Evolutionary conservation across 2,888 invertebrate species (phyloP), one percentile per base, ranked within the genome.

Genomic region (Acrobasis consociella): DNA sequence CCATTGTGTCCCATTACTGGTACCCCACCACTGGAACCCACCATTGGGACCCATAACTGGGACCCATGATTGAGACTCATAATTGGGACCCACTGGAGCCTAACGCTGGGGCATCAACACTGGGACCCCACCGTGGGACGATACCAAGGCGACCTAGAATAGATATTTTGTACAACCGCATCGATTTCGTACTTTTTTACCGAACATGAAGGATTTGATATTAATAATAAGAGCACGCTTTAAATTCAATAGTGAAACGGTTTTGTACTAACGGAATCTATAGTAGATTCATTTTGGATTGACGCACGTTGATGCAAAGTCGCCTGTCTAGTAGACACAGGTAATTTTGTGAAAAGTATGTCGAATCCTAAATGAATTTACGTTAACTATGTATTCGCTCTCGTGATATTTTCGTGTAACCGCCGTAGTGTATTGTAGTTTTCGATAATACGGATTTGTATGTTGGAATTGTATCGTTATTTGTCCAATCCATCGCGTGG

Each of bases 151-250:
- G 22, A n/a, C 22, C 55, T 55, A 39, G n/a, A 38, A 16, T 38
- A 76, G 65, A 78, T 72, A 74, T 87, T 89, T 90, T 90, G 81
- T 90, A 90, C 86, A 83, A 85, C 77, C 78, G 79, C 85, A 78
- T 78, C 78, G 80, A 81, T 91, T 91, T 91, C 89, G 79, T 90
- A 91, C 91, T 90, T 91, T 91, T 91, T 84, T 91, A 90, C 88
- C 80, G 78, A 85, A 82, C 74, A 76, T 74, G 69, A 86, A 75
- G 88, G 89, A 91, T 91, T 91, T 91, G 90, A 90, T 89, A 89
- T 69, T 86, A 86, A 81, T 76, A 67, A 81, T 86, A 87, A 84
- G 82, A 79, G 87, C 88, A 89, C 89, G 91, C 91, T 90, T 90
- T 86, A 84, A 87, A 85, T 77, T 81, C 79, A 83, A 78, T 84